Conservation (phyloP, 1,140 invertebrate genomes). For the Spodoptera litura region DNA sequence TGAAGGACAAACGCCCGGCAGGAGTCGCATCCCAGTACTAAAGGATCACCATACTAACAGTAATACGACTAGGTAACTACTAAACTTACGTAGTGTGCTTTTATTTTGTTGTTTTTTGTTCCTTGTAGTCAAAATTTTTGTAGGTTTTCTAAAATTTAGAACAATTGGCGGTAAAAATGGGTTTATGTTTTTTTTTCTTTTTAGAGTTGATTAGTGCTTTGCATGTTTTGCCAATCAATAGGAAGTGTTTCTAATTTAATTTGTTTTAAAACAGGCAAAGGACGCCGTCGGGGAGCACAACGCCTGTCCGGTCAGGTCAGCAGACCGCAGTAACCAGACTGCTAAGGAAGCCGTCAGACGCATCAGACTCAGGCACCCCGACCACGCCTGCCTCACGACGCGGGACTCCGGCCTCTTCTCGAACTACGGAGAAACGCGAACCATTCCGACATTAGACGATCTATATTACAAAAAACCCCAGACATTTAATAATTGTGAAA, state of each 20-base stretch:
- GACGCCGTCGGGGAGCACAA: conserved; percentile 90
- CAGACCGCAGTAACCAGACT: conserved; percentile 88
- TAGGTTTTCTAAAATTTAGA: conserved; percentile 27
- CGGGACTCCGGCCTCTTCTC: conserved; percentile 71
- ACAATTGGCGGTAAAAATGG: conserved; percentile 45
- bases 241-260: conserved; percentile 51
- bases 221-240: conserved; percentile 36
- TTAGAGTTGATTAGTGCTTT: conserved; percentile 45
- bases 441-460: conserved; percentile 83
- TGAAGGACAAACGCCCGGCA: conserved; percentile 79
- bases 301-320: conserved; percentile 88
- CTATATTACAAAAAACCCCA: conserved; percentile 15
- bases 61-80: conserved; percentile 81
- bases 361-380: conserved; percentile 86
- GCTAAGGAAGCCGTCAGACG: conserved; percentile 89
- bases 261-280: conserved; percentile 85
- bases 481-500: conserved; percentile 25
- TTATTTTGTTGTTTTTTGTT: conserved; percentile 37
- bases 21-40: conserved; percentile 81
- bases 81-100: conserved; percentile 56
- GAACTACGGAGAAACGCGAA: conserved; percentile 83
- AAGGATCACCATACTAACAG: conserved; percentile 82
- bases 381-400: conserved; percentile 77
- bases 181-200: conserved; percentile 47
- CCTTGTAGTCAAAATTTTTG: conserved; percentile 32